Evolutionary conservation across 2,888 invertebrate species (phyloP).

Genomic region (Amaurobius ferox): DNA sequence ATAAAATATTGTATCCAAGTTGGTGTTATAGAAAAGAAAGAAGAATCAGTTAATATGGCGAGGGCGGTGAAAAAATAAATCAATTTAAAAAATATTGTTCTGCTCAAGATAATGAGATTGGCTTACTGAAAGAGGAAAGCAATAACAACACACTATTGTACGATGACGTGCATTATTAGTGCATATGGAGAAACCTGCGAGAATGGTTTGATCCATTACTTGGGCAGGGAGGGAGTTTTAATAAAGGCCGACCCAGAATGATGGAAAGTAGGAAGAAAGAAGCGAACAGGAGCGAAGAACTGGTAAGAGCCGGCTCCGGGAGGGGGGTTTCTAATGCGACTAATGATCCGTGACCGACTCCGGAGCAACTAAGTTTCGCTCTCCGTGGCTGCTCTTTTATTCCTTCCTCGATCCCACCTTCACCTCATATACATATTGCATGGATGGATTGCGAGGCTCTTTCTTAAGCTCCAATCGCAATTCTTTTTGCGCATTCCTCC

Average conservation of each 20-base stretch:
- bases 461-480: slow-evolving; percentile 55
- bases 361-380: slow-evolving; percentile 44
- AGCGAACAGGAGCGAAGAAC: slow-evolving; percentile 43
- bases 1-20: slow-evolving; percentile 19
- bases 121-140: slow-evolving; percentile 22
- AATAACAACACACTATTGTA: too few relatives aligned
- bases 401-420: slow-evolving; percentile 62
- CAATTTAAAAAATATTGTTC: slow-evolving; percentile 66
- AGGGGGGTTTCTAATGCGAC: slow-evolving; percentile 59
- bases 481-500: slow-evolving; percentile 52
- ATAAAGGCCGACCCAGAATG: slow-evolving; percentile 51
- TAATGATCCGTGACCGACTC: slow-evolving; percentile 64
- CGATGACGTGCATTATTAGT: slow-evolving; percentile 49
- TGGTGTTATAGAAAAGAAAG: slow-evolving; percentile 14
- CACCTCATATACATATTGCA: slow-evolving; percentile 67
- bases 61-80: slow-evolving; percentile 28
- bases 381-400: slow-evolving; percentile 56
- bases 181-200: slow-evolving; percentile 35
- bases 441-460: slow-evolving; percentile 49
- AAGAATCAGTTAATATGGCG: neutral
- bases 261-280: slow-evolving; percentile 54
- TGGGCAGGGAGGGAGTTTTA: slow-evolving; percentile 56
- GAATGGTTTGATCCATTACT: slow-evolving; percentile 70
- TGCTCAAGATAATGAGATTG: slow-evolving; percentile 59
- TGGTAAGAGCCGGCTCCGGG: slow-evolving; percentile 14